Evolutionary conservation across 2,888 invertebrate genomes (phyloP).

Genomic region (Rhynchonema sp.): DNA sequence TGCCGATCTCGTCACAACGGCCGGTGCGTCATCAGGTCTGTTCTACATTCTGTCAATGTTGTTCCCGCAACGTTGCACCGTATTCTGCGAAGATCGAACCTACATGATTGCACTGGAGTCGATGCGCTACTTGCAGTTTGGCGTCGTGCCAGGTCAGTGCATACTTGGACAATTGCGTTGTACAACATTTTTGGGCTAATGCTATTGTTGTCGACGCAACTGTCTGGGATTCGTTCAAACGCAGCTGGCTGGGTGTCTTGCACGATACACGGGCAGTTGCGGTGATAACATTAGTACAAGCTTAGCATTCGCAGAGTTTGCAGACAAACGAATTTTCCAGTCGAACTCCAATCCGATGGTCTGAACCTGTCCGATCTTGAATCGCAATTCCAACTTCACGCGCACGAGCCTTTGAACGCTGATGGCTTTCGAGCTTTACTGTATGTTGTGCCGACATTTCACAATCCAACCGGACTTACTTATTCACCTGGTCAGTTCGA

Average conservation of each 20-base stretch:
- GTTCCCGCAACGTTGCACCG: slow-evolving; percentile 27
- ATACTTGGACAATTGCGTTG: neutral
- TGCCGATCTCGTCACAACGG: slow-evolving; percentile 39
- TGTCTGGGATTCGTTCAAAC: too few relatives aligned
- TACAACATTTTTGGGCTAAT: neutral
- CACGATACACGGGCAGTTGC: too few relatives aligned
- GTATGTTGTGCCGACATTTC: slow-evolving; percentile 41
- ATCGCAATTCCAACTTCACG: too few relatives aligned
- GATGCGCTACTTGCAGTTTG: slow-evolving; percentile 38
- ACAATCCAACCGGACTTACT: slow-evolving; percentile 40
- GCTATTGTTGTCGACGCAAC: too few relatives aligned
- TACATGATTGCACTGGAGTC: slow-evolving; percentile 43
- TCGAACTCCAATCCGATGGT: too few relatives aligned
- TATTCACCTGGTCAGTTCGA: neutral
- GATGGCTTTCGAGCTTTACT: slow-evolving; percentile 37
- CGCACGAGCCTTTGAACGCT: neutral
- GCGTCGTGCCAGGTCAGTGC: slow-evolving; percentile 33
- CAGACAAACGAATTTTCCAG: too few relatives aligned
- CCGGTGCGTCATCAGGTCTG: slow-evolving; percentile 44
- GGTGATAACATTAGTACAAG: too few relatives aligned
- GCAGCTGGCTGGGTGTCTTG: too few relatives aligned
- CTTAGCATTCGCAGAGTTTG: too few relatives aligned
- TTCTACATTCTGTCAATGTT: slow-evolving; percentile 35
- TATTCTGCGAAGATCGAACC: slow-evolving; percentile 46
- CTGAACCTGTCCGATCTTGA: too few relatives aligned